phyloP scores from a whole-genome alignment of 2,888 invertebrate species.

The Plutella xylostella region DNA sequence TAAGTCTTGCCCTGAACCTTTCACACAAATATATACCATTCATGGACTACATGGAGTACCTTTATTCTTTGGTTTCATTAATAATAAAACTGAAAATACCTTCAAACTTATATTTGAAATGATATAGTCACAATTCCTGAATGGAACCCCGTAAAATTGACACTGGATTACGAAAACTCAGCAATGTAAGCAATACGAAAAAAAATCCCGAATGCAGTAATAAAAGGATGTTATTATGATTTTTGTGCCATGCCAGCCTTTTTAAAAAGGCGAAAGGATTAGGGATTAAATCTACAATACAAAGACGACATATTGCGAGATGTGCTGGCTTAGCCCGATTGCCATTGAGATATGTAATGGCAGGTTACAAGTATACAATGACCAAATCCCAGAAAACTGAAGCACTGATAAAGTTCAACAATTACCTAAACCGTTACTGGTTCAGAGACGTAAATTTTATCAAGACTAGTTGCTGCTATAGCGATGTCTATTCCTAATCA shows the following conservation, averaged over 20 bases:
- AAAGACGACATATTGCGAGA: conserved; percentile 12
- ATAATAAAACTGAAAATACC: conserved; percentile 5
- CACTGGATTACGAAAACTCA: conserved; percentile 7
- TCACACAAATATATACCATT: conserved; percentile 12
- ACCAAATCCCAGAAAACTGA: conserved; percentile 8
- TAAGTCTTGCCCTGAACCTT: conserved; percentile 12
- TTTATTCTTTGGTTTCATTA: conserved; percentile 10
- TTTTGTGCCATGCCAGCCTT: conserved; percentile 12
- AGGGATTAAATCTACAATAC: conserved; percentile 11
- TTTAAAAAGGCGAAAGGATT: conserved; percentile 11
- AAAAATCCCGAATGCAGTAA: conserved; percentile 1
- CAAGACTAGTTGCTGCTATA: conserved; percentile 11
- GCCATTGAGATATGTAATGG: conserved; percentile 10
- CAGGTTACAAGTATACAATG: conserved; percentile 14
- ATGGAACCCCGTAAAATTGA: conserved; percentile 6
- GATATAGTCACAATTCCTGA: conserved; percentile 6
- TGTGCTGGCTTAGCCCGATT: conserved; percentile 16
- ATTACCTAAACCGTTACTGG: conserved; percentile 7
- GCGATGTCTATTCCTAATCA: too few species aligned
- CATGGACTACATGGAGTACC: conserved; percentile 10
- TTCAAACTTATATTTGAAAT: conserved; percentile 6
- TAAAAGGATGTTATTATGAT: conserved; percentile 8
- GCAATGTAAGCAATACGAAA: conserved; percentile 6
- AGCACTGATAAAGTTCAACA: conserved; percentile 6
- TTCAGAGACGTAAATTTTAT: conserved; percentile 8